Evolutionary conservation across 2,888 invertebrate genomes (phyloP).

Genomic region (Andrena marginata): DNA sequence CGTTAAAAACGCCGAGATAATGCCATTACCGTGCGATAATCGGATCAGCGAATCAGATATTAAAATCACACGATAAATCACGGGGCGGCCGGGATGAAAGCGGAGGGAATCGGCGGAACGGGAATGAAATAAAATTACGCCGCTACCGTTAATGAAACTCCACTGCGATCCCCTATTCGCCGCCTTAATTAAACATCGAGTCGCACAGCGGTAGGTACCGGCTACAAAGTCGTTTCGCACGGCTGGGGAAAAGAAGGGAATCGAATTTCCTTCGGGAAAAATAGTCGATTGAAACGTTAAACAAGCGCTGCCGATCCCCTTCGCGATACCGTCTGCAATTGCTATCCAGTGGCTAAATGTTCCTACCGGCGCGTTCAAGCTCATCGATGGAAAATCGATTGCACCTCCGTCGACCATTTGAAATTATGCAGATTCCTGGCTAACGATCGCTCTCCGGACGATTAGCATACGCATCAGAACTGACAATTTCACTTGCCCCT

Average conservation of each 20-base stretch:
- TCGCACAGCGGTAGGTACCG: neutral
- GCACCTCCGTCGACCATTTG: conserved; percentile 38
- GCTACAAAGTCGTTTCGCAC: neutral
- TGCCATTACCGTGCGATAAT: conserved; percentile 39
- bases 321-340: neutral
- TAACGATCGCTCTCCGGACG: conserved; percentile 41
- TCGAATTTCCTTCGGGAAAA: neutral
- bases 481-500: conserved; percentile 14
- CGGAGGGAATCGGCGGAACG: conserved; percentile 12
- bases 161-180: conserved; percentile 19
- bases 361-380: conserved; percentile 41
- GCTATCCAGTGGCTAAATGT: conserved; percentile 35
- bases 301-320: neutral
- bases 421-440: conserved; percentile 60
- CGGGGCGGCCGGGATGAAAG: neutral
- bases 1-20: conserved; percentile 37
- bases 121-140: conserved; percentile 40
- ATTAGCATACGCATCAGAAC: conserved; percentile 28
- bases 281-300: neutral
- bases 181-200: conserved; percentile 19
- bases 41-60: conserved; percentile 33
- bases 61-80: conserved; percentile 42
- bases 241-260: neutral
- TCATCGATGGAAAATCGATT: conserved; percentile 50
- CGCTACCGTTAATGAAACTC: conserved; percentile 41